Base-by-base conservation (phyloP, 2,888 invertebrate species). In the Spatulosminthurus flaviceps region DNA sequence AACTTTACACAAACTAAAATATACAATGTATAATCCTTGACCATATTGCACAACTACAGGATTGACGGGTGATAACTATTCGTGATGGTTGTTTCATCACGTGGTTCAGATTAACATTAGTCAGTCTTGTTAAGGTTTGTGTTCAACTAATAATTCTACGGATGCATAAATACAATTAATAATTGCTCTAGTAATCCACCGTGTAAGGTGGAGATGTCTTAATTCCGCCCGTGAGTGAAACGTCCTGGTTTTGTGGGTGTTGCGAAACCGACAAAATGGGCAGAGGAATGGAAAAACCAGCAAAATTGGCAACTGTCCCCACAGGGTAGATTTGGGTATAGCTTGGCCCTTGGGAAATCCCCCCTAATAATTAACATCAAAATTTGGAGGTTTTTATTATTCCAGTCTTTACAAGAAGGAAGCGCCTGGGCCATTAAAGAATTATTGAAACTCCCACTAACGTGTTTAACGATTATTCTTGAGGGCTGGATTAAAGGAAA, bases 251-350 rank as follows among this genome's bases (percentile, higher is more conserved):
- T 64, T 75, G 29, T 22, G 75, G 19, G 16, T 75, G 70, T 21
- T 73, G 77, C 24, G 77, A 69, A 16, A 77, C 69, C 1, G 69
- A 69, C 2, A 77, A 21, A 16, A 77, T 69, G 21, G 77, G 77
- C 19, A 77, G 26, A 67, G 76, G 76, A 41, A 76, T 34, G 22
- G 76, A 76, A 67, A 66, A 69, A 1, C 77, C 66, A 13, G 43
- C 77, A 21, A 77, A 77, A 69, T 69, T 77, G 19, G 73, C 51
- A 24, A 73, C 73, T 26, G 73, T 73, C 16, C 73, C 73, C 24
- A 73, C 61, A 16, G 77, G 77, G 29, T 77, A 77, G 7, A 77
- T 13, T 13, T 41, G 66, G 19, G 76, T 67, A 76, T 67, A 76
- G 64, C 41, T 66, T 4, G 66, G 26, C 4, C 77, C 77, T 67